Conservation (phyloP, 2,797 vertebrate species). For the Taenioides sp. region DNA sequence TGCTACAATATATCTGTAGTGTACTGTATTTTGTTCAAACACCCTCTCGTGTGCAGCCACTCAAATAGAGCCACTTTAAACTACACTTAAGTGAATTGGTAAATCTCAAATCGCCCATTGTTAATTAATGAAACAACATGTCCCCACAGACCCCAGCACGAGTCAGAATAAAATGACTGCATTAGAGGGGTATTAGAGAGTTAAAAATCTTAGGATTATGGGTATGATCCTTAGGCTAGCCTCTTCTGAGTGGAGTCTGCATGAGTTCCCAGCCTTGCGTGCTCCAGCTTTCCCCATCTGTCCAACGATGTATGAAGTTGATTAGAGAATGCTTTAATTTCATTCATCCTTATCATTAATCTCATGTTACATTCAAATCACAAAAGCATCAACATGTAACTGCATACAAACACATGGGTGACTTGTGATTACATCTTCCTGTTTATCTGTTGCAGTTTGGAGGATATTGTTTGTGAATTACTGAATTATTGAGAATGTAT, state of each 20-base stretch:
- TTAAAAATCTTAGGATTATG: not conserved
- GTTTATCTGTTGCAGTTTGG: not conserved
- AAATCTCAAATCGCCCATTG: not conserved
- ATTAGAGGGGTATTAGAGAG: not conserved
- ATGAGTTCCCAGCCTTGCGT: not conserved
- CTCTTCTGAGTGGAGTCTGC: not conserved
- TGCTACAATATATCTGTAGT: too few species aligned
- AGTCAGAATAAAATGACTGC: not conserved
- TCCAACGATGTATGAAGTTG: conserved; percentile 31
- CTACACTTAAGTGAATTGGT: not conserved
- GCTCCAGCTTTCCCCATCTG: not conserved
- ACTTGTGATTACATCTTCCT: not conserved
- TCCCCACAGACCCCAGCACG: not conserved
- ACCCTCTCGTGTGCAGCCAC: too few species aligned
- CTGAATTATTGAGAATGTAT: too few species aligned
- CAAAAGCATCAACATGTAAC: not conserved
- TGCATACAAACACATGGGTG: not conserved
- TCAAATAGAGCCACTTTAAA: not conserved
- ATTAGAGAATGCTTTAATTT: not conserved
- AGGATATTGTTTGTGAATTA: not conserved
- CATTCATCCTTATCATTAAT: not conserved
- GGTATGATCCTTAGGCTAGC: not conserved
- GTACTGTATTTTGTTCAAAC: too few species aligned
- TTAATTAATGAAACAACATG: not conserved
- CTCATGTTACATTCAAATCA: not conserved